Base-by-base conservation (phyloP, 37 sponge, comb jelly and placozoan species). In the Amphimedon queenslandica region DNA sequence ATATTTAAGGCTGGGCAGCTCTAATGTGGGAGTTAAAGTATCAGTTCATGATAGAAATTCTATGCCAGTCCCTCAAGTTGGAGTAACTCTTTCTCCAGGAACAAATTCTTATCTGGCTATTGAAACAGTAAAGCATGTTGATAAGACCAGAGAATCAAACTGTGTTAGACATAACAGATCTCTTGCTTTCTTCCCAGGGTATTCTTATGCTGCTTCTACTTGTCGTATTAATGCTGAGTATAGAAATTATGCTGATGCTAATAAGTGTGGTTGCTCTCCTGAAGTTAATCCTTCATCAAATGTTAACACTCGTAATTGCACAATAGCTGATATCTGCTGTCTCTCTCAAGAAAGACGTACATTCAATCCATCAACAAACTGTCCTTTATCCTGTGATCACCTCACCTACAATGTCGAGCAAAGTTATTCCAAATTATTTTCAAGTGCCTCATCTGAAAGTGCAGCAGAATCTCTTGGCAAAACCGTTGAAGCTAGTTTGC, bases 61-160 rank as follows among this genome's bases (percentile, higher is more conserved):
- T 5, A 51, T 61, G 13, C 66, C 76, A 27, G 41, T 42, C 20
- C 76, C 76, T 13, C 47, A 63, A 64, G 38, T 5, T 24, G 76
- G 76, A 42, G 40, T 64, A 27, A 29, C 51, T 40, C 53, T 64
- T 39, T 35, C 76, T 64, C 66, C 76, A 32, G 76, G 76, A 2
- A 20, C 24, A 13, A 29, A 1, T 30, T 47, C 51, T 2, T 60
- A 31, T 27, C 40, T 76, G 5, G 35, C 47, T 37, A 42, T 76
- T 39, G 42, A 20, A 3, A 10, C 20, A 25, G 23, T 13, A 16
- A 27, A 1, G 40, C 63, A 30, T 29, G 13, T 16, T 64, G 63
- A 11, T 34, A 25, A 2, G 16, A 57, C 10, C 57, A 29, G 13
- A 10, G 58, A 8, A 36, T 13, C 27, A 20, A 33, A 43, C 1